These are phyloP conservation scores for Idaea biselata DNA, from an alignment of 2,888 invertebrate genomes.

Conservation along the genomic window DNA sequence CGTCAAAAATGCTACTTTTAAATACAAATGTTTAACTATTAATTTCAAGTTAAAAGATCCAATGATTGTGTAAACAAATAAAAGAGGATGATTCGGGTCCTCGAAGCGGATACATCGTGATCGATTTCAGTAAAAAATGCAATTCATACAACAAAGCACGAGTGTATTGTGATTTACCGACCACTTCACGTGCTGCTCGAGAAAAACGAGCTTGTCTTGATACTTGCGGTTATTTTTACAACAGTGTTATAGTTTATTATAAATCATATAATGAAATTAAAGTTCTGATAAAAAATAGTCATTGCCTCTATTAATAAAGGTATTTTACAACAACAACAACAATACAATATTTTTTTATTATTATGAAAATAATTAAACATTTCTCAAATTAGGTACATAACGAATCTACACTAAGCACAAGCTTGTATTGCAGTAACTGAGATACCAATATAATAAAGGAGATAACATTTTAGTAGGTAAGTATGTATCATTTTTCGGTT, in stretches of 20 bases:
- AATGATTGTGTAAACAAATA: slow-evolving; percentile 61
- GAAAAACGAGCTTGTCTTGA: slow-evolving; percentile 43
- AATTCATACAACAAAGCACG: slow-evolving; percentile 72
- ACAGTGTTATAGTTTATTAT: slow-evolving; percentile 14
- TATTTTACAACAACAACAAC: too few species aligned
- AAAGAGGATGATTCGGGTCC: slow-evolving; percentile 50
- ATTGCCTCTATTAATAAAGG: too few species aligned
- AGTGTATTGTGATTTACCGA: slow-evolving; percentile 65
- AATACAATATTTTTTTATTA: too few species aligned
- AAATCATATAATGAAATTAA: neutral
- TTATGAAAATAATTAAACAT: too few species aligned
- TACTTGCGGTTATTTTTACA: slow-evolving; percentile 32
- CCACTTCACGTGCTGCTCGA: slow-evolving; percentile 42
- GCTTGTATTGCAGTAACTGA: too few species aligned
- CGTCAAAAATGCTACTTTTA: too few species aligned
- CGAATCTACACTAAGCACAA: too few species aligned
- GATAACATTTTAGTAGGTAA: too few species aligned
- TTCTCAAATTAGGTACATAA: too few species aligned
- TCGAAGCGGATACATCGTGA: slow-evolving; percentile 56
- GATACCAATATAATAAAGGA: too few species aligned
- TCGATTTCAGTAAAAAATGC: slow-evolving; percentile 76
- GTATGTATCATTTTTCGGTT: too few species aligned
- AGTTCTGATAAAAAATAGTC: too few species aligned
- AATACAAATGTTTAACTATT: neutral
- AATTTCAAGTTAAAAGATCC: neutral